A percentile compares a stretch with the other conserved stretches of the same genome.
Conservation (phyloP, 2,113 vertebrate genomes). For the Dipodomys ordii region DNA sequence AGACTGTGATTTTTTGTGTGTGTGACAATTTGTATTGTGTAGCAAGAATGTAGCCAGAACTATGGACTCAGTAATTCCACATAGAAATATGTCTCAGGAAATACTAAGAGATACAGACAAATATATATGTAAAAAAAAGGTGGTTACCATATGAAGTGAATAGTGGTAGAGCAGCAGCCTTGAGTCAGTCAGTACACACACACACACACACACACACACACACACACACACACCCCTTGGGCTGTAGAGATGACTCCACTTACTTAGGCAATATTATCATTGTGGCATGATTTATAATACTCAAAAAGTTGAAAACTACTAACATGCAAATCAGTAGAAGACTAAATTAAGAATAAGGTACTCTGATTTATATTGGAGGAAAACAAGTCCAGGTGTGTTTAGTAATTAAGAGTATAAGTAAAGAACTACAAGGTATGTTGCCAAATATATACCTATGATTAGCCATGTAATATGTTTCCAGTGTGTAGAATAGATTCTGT, state of each 20-base stretch:
- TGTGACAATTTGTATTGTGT: background rate
- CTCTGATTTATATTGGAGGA: background rate
- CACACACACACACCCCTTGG: background rate
- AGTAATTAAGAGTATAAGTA: background rate
- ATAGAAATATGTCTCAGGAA: conserved; percentile 12
- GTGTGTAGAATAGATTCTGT: background rate
- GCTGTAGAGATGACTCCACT: background rate
- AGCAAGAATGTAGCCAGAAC: background rate
- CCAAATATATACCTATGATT: background rate
- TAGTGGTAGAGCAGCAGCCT: background rate
- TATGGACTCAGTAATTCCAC: background rate
- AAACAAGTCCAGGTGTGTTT: background rate
- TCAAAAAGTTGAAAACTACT: background rate
- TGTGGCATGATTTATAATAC: background rate
- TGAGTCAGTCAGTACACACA: too few relatives aligned
- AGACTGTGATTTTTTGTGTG: background rate
- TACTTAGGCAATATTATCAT: background rate
- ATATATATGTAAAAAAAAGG: background rate
- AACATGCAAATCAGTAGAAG: background rate
- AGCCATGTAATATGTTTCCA: background rate
- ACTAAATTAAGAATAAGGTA: background rate
- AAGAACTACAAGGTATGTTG: background rate
- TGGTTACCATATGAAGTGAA: background rate
- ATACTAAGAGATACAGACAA: background rate
- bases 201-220: too few relatives aligned